Evolutionary conservation across 35 echinoderm and acorn worm genomes (phyloP).

Genomic region (Ophioderma brevispina): DNA sequence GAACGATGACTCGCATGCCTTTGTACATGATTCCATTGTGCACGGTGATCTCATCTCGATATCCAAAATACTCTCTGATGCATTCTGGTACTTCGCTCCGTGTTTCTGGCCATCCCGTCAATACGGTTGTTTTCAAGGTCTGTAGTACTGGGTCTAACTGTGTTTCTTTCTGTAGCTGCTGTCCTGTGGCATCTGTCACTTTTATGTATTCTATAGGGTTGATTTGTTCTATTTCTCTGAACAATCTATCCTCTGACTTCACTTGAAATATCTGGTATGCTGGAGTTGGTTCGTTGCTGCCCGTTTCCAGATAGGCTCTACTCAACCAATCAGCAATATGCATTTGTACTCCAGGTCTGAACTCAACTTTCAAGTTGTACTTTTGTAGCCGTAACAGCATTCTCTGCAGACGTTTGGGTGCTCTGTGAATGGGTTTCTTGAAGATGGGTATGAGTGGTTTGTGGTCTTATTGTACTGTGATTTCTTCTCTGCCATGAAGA

Average conservation of each 20-base stretch:
- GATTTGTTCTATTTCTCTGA: slow-evolving; percentile 25
- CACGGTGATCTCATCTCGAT: slow-evolving; percentile 26
- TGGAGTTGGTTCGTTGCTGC: neutral
- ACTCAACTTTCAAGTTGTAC: slow-evolving; percentile 33
- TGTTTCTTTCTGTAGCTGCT: slow-evolving; percentile 13
- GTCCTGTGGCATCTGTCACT: slow-evolving; percentile 3
- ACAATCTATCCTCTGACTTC: neutral
- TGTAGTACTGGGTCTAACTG: slow-evolving; percentile 16
- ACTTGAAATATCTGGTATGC: neutral
- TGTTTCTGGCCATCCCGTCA: neutral
- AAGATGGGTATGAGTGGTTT: slow-evolving; percentile 67
- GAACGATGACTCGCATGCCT: slow-evolving; percentile 34
- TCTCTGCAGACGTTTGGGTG: slow-evolving; percentile 65
- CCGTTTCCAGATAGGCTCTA: neutral
- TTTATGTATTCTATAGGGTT: slow-evolving; percentile 14
- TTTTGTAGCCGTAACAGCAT: slow-evolving; percentile 74
- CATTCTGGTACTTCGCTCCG: slow-evolving; percentile 1
- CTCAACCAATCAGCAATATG: slow-evolving; percentile 25
- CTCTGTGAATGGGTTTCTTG: slow-evolving; percentile 37
- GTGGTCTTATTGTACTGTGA: slow-evolving; percentile 57
- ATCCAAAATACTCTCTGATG: slow-evolving; percentile 11
- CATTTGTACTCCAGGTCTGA: slow-evolving; percentile 36
- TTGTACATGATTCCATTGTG: slow-evolving; percentile 37
- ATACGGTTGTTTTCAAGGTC: slow-evolving; percentile 20
- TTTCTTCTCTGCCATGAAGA: slow-evolving; percentile 1